Base-by-base conservation (phyloP, 2,113 vertebrate genomes). In the Aythya baeri region DNA sequence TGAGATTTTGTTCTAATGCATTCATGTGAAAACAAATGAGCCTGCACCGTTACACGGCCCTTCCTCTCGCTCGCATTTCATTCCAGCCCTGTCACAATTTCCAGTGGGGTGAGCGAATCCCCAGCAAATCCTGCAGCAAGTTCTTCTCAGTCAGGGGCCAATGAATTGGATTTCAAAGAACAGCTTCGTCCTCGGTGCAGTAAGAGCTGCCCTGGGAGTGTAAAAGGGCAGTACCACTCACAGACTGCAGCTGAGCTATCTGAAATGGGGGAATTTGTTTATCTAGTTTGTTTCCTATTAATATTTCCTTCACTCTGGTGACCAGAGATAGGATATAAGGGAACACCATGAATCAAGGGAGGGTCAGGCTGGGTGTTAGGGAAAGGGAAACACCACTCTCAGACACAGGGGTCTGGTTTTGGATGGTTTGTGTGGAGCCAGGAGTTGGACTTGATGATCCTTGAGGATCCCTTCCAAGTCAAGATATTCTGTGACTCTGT, bases 1-100 rank as follows among this genome's bases (percentile, higher is more conserved):
- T 86, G 52, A 93, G 81, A 77, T 92, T 92, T 83, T 84, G 74
- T 70, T 86, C 23, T 86, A 92, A 86, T 34, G 36, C 91, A 94
- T 95, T 91, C 73, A 82, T n/a, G 43, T 91, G 81, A 96, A 94
- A 95, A 88, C 81, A 94, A 92, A 88, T 78, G 87, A 96, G 77
- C 41, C 46, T 63, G 61, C 77, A 50, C n/a, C 34, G 67, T 57
- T 78, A 78, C 77, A 63, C 3, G n/a, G 61, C 46, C 86, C 77
- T 71, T 87, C 87, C 67, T 83, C 89, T 83, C 55, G 77, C 68
- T 93, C 80, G 77, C 61, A 74, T 95, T 91, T 89, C 81, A 59
- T 81, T 92, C 80, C 61, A 81, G 70, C 46, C 89, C 80, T 86
- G 65, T 94, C 68, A 86, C 68, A 86, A 90, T 88, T 92, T 86